A percentile compares a stretch with the other conserved stretches of the same genome.
These are phyloP conservation scores for Prochilodus magdalenae DNA, from an alignment of 2,113 vertebrate species.

Conservation along the genomic window DNA sequence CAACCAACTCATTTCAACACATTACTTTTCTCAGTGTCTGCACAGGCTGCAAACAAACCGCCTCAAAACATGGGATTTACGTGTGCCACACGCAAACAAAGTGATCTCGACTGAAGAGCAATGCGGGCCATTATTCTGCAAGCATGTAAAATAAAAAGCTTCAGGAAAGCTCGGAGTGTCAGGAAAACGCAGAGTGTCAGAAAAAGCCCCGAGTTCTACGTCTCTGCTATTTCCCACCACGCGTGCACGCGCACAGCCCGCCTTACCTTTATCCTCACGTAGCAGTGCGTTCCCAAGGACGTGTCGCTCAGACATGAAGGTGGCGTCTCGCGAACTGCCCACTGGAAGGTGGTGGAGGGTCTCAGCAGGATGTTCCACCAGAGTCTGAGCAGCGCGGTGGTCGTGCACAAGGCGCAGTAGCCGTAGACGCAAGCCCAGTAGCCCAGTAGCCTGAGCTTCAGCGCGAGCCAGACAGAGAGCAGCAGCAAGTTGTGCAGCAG, in stretches of 20 bases:
- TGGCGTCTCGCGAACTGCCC: constrained; percentile 83
- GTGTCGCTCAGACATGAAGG: constrained; percentile 92
- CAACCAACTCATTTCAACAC: too few relatives aligned
- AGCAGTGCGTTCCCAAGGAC: constrained; percentile 96
- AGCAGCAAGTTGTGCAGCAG: constrained; percentile 76
- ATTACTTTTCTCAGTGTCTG: too few relatives aligned
- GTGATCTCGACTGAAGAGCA: too few relatives aligned
- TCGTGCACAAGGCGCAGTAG: constrained; percentile 86
- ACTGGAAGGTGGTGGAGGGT: constrained; percentile 86
- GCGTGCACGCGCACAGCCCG: constrained; percentile 77
- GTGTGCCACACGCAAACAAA: too few relatives aligned
- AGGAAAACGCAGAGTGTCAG: too few relatives aligned
- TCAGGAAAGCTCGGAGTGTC: too few relatives aligned
- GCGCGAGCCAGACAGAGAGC: constrained; percentile 76
- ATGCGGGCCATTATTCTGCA: too few relatives aligned
- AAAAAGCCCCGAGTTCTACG: neutral
- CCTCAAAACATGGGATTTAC: too few relatives aligned
- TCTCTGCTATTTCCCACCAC: neutral
- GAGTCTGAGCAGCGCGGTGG: constrained; percentile 88
- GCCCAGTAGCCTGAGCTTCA: constrained; percentile 77
- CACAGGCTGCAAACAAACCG: too few relatives aligned
- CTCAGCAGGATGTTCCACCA: constrained; percentile 87
- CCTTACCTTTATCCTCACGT: constrained; percentile 92
- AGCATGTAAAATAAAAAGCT: too few relatives aligned
- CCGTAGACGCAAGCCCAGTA: constrained; percentile 90